Percentiles rank a stretch among this genome's conserved stretches.
Conservation (phyloP, 2,113 vertebrate genomes). For the Carlito syrichta region DNA sequence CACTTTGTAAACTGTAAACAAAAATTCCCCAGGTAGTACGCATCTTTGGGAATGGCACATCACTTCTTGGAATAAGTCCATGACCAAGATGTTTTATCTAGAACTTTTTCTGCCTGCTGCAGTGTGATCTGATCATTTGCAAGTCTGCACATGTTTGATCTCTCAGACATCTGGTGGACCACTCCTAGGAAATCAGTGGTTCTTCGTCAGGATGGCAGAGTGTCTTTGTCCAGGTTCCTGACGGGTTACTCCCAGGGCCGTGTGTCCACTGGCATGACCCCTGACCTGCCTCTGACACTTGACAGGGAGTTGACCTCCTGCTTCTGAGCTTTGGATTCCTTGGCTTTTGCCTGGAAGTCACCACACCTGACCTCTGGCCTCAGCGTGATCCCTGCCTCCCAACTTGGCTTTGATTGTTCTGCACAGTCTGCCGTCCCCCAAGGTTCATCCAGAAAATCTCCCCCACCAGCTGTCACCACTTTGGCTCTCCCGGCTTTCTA, state of each 20-base stretch:
- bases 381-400: background rate
- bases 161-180: background rate
- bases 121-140: background rate
- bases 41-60: background rate
- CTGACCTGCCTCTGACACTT: slow-evolving; percentile 50
- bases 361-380: slow-evolving; percentile 52
- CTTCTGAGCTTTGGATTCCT: slow-evolving; percentile 28
- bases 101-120: background rate
- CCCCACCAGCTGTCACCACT: slow-evolving; percentile 48
- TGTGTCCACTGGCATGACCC: background rate
- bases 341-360: slow-evolving; percentile 35
- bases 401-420: slow-evolving; percentile 47
- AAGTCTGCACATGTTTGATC: background rate
- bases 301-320: slow-evolving; percentile 19
- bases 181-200: background rate
- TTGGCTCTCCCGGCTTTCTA: background rate
- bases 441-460: background rate
- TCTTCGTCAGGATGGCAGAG: background rate
- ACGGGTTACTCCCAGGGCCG: background rate
- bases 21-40: background rate
- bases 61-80: background rate
- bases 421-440: background rate
- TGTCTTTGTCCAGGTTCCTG: background rate
- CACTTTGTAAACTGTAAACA: background rate
- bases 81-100: background rate